phyloP scores from a whole-genome alignment of 2,888 invertebrate species.

The Ophion slaviceki region DNA sequence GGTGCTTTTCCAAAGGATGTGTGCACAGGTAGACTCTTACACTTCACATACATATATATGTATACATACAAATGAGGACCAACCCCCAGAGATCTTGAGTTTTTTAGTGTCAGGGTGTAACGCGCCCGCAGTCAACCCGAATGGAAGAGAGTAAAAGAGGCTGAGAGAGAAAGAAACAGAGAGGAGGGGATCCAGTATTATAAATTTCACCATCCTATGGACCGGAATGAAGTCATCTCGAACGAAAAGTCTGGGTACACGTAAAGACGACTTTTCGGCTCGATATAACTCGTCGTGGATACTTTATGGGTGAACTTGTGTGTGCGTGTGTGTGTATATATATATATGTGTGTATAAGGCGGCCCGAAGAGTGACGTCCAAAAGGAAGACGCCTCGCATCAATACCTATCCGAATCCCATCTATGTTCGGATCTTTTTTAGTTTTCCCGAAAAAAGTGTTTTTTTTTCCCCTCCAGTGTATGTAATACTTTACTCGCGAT shows the following conservation, averaged over 20 bases:
- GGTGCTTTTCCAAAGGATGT: background rate
- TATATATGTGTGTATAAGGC: background rate
- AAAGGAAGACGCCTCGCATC: too few species aligned
- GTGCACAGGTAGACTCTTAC: too few species aligned
- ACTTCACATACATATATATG: background rate
- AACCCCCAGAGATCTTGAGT: constrained; percentile 33
- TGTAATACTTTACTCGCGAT: background rate
- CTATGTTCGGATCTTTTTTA: too few species aligned
- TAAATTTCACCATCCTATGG: constrained; percentile 65
- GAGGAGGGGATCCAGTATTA: constrained; percentile 32
- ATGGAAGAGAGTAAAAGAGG: constrained; percentile 40
- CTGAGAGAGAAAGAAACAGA: background rate
- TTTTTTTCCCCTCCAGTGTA: background rate
- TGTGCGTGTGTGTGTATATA: background rate
- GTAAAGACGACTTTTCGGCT: background rate
- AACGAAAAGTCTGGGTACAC: constrained; percentile 37
- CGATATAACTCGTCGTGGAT: background rate
- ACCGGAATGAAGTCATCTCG: constrained; percentile 69
- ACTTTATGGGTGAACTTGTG: background rate
- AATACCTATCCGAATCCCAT: too few species aligned
- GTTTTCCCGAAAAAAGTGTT: background rate
- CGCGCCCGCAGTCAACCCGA: constrained; percentile 33
- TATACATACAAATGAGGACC: background rate
- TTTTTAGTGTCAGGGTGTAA: background rate
- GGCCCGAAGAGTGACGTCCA: background rate